Conservation (phyloP, 92 coral and sea anemone genomes). For the Chrysogorgia sp. region DNA sequence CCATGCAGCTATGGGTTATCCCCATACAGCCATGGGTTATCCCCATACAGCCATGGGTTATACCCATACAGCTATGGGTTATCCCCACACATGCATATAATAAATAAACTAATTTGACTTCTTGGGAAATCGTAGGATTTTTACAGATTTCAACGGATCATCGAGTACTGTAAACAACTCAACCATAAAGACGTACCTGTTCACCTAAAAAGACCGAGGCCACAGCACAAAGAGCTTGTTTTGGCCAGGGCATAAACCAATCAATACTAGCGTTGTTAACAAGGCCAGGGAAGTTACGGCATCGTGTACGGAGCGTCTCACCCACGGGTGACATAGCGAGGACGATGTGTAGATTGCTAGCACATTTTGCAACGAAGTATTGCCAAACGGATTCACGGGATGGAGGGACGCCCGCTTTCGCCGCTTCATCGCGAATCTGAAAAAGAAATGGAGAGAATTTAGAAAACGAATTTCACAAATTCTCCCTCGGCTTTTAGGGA, state of each 20-base stretch:
- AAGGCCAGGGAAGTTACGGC: conserved; percentile 99
- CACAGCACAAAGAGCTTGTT: conserved; percentile 96
- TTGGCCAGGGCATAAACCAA: conserved; percentile 99
- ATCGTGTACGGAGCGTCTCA: conserved; percentile 92
- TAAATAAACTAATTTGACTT: no score
- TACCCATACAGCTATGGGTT: no score
- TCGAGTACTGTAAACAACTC: background rate
- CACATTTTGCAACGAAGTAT: conserved; percentile 91
- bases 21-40: no score
- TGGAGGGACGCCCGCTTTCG: conserved; percentile 91
- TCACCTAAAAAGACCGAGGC: conserved; percentile 98
- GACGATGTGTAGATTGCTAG: conserved; percentile 95
- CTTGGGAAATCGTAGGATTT: no score
- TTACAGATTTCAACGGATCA: background rate
- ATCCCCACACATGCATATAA: no score
- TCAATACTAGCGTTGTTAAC: conserved; percentile 98
- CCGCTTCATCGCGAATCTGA: conserved; percentile 98
- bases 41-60: no score
- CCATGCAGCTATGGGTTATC: no score
- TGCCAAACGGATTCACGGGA: conserved; percentile 99
- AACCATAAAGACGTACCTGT: conserved; percentile 64
- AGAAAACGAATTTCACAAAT: no score
- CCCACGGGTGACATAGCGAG: conserved; percentile 99
- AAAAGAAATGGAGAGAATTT: background rate
- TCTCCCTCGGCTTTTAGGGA: no score